These are phyloP conservation scores for Rhysida immarginata DNA, from an alignment of 1,140 invertebrate genomes.

Conservation along the genomic window DNA sequence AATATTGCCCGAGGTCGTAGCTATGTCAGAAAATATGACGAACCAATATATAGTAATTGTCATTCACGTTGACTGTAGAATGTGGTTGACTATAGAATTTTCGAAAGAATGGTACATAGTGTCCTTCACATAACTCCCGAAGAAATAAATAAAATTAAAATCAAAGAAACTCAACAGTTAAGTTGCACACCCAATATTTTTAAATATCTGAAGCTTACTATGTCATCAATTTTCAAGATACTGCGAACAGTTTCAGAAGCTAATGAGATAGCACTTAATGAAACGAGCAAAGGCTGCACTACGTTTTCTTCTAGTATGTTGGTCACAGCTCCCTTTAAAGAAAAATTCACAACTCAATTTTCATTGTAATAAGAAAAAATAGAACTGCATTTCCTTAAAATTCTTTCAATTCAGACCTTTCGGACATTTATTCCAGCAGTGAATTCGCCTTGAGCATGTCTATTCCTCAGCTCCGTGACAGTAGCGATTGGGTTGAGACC, in stretches of 20 bases:
- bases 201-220: no score
- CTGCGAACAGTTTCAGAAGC: conserved; percentile 93
- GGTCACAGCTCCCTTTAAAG: conserved; percentile 64
- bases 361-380: conserved; percentile 1
- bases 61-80: no score
- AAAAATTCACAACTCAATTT: conserved; percentile 10
- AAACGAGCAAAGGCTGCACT: conserved; percentile 90
- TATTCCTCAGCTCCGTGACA: conserved; percentile 88
- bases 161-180: no score
- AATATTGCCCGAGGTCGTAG: no score
- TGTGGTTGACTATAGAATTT: no score
- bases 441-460: conserved; percentile 66
- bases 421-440: conserved; percentile 92
- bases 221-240: conserved; percentile 99
- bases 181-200: no score
- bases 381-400: conserved; percentile 23
- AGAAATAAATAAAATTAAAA: no score
- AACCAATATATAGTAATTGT: no score
- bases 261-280: conserved; percentile 79
- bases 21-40: no score
- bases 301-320: conserved; percentile 96
- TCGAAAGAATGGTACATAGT: no score
- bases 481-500: conserved; percentile 95
- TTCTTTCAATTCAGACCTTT: conserved; percentile 31
- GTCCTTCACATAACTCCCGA: no score